phyloP scores from a whole-genome alignment of 1,140 invertebrate genomes.

The Drosophila truncata region DNA sequence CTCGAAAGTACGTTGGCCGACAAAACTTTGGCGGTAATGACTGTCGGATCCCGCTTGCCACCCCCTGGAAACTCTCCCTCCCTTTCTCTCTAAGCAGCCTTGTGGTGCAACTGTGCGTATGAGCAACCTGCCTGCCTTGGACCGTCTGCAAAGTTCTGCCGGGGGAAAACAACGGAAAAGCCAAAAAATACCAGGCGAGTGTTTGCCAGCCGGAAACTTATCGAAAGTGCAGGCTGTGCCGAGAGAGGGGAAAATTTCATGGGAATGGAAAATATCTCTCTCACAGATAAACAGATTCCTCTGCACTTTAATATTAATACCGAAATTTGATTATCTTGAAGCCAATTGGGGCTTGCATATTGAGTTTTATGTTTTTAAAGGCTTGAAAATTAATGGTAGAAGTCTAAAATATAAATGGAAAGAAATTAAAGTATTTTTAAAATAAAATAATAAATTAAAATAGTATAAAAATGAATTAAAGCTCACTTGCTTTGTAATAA shows the following conservation, averaged over 20 bases:
- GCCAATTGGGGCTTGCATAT: background rate
- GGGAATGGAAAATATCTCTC: constrained; percentile 14
- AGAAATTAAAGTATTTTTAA: too few species aligned
- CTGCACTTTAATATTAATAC: constrained; percentile 26
- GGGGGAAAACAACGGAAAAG: constrained; percentile 33
- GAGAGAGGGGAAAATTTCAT: constrained; percentile 8
- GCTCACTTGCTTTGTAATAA: background rate
- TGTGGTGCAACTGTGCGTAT: constrained; percentile 58
- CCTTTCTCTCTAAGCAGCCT: constrained; percentile 12
- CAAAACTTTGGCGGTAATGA: constrained; percentile 79
- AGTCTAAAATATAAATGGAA: background rate
- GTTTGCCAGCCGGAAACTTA: constrained; percentile 48
- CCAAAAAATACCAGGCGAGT: constrained; percentile 42
- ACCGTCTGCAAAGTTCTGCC: constrained; percentile 48
- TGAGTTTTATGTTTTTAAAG: background rate
- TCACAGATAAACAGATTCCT: constrained; percentile 42
- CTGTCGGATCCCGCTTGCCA: constrained; percentile 29
- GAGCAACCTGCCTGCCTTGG: constrained; percentile 41
- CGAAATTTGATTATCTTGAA: constrained; percentile 14
- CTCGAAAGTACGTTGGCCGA: constrained; percentile 76
- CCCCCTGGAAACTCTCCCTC: background rate
- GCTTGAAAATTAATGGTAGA: background rate
- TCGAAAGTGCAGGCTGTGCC: constrained; percentile 36
- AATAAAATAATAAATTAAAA: too few species aligned
- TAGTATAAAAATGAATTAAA: background rate